Evolutionary conservation across 1,140 invertebrate genomes (phyloP), one percentile per base, ranked within the genome.

Genomic region (Sesamia nonagrioides): DNA sequence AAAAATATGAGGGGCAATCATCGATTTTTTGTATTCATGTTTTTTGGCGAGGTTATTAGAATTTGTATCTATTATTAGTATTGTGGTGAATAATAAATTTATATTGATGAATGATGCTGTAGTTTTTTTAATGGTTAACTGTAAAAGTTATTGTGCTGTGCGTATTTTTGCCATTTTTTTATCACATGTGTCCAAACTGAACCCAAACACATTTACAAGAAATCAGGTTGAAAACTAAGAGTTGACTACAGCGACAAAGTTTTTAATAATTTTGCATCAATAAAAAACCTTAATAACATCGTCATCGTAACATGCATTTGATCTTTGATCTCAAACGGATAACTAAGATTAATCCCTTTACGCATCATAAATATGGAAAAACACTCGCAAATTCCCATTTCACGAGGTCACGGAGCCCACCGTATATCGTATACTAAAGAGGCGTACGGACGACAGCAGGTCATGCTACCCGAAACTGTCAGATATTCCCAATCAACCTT

Each of bases 1-100:
- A 63, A 71, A 71, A 68, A 58, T 50, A 61, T 63, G 56, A 61
- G 37, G 21, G 42, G 6, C 56, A 75, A 73, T 75, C 40, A 48
- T 61, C 37, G 40, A 35, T 48, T 42, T 48, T 56, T 74, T 74
- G 40, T 75, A 61, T 42, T 75, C 18, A 42, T n/a, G 37, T 63
- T 63, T 63, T 63, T 37, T 63, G 60, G 18, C 37, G 37, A 17
- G 3, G 60, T 18, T 42, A 63, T 63, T 63, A 42, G 37, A 42
- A 42, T 63, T 63, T 63, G 42, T 63, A 42, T 63, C 35, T 42
- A 42, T 42, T 63, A 40, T 63, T 17, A 63, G 42, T 42, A 63
- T 63, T 40, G 60, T 63, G 60, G n/a, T 42, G 60, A 63, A 63
- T 63, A 17, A 5, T n/a, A 63, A 18, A 63, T 60, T 63, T n/a